These are phyloP conservation scores for Meandrina meandrites DNA, from an alignment of 92 coral and sea anemone genomes.

Conservation along the genomic window DNA sequence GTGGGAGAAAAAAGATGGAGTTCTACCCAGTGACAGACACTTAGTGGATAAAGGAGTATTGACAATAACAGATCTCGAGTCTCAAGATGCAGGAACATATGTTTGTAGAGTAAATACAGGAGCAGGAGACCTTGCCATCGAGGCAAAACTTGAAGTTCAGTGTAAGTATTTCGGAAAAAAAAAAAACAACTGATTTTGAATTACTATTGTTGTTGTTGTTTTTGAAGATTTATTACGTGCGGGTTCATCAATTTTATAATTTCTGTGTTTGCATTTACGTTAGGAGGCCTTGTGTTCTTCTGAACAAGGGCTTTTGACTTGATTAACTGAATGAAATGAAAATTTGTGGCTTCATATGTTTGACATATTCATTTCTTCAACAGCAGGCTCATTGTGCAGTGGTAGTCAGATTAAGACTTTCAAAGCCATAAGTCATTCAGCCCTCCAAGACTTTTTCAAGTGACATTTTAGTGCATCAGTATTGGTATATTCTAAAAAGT, in stretches of 20 bases:
- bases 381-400: too few species aligned
- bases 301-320: too few species aligned
- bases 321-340: too few species aligned
- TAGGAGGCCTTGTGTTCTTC: not conserved
- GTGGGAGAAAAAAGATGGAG: constrained; percentile 78
- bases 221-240: not conserved
- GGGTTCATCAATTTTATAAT: not conserved
- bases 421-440: too few species aligned
- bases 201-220: not conserved
- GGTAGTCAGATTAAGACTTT: too few species aligned
- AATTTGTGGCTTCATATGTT: too few species aligned
- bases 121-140: constrained; percentile 54
- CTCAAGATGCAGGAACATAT: constrained; percentile 72
- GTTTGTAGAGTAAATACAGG: constrained; percentile 64
- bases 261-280: not conserved
- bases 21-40: constrained; percentile 61
- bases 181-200: too few species aligned
- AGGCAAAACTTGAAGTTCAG: constrained; percentile 66
- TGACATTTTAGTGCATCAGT: not conserved
- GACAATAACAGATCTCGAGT: constrained; percentile 39
- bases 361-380: too few species aligned
- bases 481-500: not conserved
- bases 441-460: too few species aligned
- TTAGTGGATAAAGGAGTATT: constrained; percentile 51
- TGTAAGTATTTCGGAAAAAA: constrained; percentile 58